Conservation (phyloP, 2,113 vertebrate species). For the Gymnorhina tibicen region DNA sequence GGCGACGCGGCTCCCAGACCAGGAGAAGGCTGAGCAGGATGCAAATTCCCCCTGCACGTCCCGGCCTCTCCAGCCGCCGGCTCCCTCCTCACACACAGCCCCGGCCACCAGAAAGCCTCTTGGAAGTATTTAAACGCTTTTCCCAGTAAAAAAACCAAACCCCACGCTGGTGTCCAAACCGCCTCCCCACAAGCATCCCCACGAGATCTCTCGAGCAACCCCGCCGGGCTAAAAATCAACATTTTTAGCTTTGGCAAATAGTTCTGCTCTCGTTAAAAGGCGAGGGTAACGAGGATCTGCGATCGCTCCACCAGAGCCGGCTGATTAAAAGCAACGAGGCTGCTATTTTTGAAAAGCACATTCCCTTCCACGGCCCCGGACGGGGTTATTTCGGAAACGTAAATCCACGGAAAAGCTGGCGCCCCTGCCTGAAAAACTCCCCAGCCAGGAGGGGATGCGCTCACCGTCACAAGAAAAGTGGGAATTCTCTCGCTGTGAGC, state of each 20-base stretch:
- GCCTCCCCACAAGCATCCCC: background rate
- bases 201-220: background rate
- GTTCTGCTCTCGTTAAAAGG: background rate
- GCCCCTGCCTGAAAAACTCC: background rate
- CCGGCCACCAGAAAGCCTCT: background rate
- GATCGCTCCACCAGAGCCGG: background rate
- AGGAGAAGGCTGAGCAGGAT: background rate
- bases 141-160: background rate
- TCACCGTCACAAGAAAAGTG: rapidly evolving
- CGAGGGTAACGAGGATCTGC: slow-evolving; percentile 1
- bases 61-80: background rate
- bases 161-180: background rate
- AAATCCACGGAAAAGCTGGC: background rate
- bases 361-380: background rate
- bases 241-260: slow-evolving; percentile 6
- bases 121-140: background rate
- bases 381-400: background rate
- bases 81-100: background rate
- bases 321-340: background rate
- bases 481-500: background rate
- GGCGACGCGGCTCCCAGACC: background rate
- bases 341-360: slow-evolving; percentile 19
- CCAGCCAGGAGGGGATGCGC: rapidly evolving
- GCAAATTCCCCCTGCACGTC: background rate
- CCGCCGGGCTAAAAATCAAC: slow-evolving; percentile 17